Conservation (phyloP, 2,113 vertebrate genomes). For the Lepus americanus region DNA sequence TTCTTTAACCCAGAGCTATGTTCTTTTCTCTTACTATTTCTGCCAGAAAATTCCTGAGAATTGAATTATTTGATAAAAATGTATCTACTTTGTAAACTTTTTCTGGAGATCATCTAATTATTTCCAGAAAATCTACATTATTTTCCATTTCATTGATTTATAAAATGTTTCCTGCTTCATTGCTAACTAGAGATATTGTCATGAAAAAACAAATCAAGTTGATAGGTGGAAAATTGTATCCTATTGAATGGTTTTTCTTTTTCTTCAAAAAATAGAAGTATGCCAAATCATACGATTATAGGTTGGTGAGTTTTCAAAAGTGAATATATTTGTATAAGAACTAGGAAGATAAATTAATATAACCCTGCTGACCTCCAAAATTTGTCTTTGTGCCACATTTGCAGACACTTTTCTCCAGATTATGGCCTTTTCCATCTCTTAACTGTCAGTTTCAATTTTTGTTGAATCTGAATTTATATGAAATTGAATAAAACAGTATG, state of each 20-base stretch:
- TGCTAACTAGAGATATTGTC: background rate
- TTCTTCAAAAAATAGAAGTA: background rate
- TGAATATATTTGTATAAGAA: background rate
- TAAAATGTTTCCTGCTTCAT: slow-evolving; percentile 6
- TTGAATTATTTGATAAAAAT: background rate
- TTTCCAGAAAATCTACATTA: slow-evolving; percentile 46
- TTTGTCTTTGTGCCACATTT: background rate
- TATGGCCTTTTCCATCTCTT: background rate
- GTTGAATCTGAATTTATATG: background rate
- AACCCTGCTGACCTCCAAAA: background rate
- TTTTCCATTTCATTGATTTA: background rate
- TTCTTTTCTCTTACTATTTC: slow-evolving; percentile 10
- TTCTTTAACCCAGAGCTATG: background rate
- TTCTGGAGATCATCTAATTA: background rate
- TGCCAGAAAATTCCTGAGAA: background rate
- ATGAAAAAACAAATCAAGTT: background rate
- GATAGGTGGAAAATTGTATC: background rate
- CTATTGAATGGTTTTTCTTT: background rate
- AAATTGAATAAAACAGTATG: background rate
- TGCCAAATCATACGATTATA: background rate
- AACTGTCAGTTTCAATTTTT: background rate
- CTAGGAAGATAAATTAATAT: background rate
- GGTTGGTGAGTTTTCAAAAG: background rate
- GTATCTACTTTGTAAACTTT: background rate
- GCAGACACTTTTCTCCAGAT: background rate